These are phyloP conservation scores for Lasioglossum malachurum DNA, from an alignment of 2,888 invertebrate genomes.

Conservation along the genomic window DNA sequence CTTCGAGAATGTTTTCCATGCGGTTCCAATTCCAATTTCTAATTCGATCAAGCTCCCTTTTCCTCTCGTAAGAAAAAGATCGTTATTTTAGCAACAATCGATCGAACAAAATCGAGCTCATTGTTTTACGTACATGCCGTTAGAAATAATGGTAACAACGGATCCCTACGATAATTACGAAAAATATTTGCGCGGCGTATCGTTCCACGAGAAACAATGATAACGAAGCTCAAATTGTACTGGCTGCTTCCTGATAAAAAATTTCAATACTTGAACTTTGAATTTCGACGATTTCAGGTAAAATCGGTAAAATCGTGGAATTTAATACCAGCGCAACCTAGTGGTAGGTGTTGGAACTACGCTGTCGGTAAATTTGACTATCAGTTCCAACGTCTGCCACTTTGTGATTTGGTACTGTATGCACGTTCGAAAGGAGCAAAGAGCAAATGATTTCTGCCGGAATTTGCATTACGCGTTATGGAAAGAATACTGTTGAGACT, in stretches of 20 bases:
- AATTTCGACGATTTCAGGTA: not conserved
- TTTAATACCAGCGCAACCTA: not conserved
- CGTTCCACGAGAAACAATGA: not conserved
- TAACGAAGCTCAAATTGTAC: not conserved
- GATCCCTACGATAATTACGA: not conserved
- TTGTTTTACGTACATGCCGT: not conserved
- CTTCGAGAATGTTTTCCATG: conserved; percentile 64
- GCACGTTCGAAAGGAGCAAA: no score
- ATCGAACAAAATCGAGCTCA: not conserved
- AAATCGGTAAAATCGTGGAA: not conserved
- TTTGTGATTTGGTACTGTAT: not conserved
- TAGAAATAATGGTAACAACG: not conserved
- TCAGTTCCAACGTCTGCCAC: not conserved
- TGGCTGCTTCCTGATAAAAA: not conserved
- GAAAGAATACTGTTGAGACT: not conserved
- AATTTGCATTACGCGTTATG: not conserved
- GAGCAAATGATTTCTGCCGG: not conserved
- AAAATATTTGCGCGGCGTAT: not conserved
- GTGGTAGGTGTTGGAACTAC: not conserved
- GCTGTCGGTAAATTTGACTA: not conserved
- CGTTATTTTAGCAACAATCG: not conserved
- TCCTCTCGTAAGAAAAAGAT: not conserved
- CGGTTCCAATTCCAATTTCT: not conserved
- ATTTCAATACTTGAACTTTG: not conserved
- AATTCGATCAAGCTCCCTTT: not conserved